Base-by-base conservation (phyloP, 2,113 vertebrate species). In the Triplophysa siluroides region DNA sequence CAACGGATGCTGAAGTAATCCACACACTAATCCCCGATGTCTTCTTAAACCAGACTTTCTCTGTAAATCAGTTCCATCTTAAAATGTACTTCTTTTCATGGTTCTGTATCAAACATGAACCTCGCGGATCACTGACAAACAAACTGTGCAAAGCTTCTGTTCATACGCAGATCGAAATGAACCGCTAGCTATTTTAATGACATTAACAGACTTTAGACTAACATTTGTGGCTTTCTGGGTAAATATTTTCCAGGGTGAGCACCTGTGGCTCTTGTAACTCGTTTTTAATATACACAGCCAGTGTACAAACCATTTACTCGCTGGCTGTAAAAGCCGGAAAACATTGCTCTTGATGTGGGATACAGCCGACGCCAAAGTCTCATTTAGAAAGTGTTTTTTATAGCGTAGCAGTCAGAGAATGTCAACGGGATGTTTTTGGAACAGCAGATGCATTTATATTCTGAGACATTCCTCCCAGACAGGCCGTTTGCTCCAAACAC, bases 201-300 rank as follows among this genome's bases (percentile, higher is more conserved):
- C 61, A 14, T 18, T 38, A 56, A 71, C 68, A 54, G 29, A 16
- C 18, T 12, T 64, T 24, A 19, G 71, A 43, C 10, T 54, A 18
- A 13, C 60, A 41, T 70, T 64, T 43, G 50, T 24, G 29, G 18
- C n/a, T 65, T n/a, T 66, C 21, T 16, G 43, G n/a, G 24, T 50
- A 76, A 76, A 81, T 62, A 76, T 69, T 62, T 74, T 68, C 54
- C 72, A 45, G 65, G 63, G 69, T 50, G 45, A 64, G 47, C 71
- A 83, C 77, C 70, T 83, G 71, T 45, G 67, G 33, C 23, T 58
- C 14, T 56, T n/a, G 1, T 45, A 47, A 63, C 11, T 26, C 50
- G 24, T 62, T 14, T 54, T 50, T 65, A 67, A 67, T 50, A 33
- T 21, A 60, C 23, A 74, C 23, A 60, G 41, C 12, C 6, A 80